Percentiles rank a stretch among this genome's conserved stretches.
phyloP scores from a whole-genome alignment of 2,113 vertebrate species.

The Peucedramus taeniatus region DNA sequence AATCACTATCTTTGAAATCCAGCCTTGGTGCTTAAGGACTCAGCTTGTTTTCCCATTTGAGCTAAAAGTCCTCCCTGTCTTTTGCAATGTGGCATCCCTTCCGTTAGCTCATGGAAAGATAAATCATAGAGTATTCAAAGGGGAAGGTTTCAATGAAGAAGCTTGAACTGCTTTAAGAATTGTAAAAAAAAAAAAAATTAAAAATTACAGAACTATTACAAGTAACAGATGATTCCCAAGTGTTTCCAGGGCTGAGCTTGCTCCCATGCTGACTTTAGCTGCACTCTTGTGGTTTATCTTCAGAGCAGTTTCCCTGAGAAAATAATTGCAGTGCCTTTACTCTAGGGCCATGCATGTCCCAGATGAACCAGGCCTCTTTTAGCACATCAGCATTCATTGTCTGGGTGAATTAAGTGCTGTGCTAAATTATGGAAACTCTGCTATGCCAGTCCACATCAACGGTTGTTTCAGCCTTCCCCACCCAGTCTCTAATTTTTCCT shows the following conservation, averaged over 20 bases:
- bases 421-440: conserved; percentile 47
- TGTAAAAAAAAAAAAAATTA: not conserved
- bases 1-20: not conserved
- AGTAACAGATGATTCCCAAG: conserved; percentile 47
- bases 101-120: conserved; percentile 6
- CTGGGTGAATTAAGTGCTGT: conserved; percentile 56
- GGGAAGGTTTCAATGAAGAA: conserved; percentile 48
- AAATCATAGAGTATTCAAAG: conserved; percentile 8
- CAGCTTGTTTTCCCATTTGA: not conserved
- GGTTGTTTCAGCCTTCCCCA: not conserved
- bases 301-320: conserved; percentile 69
- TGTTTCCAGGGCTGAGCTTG: conserved; percentile 40
- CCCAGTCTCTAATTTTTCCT: not conserved
- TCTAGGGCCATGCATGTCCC: conserved; percentile 61
- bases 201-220: conserved; percentile 29
- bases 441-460: conserved; percentile 31
- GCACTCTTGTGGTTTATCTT: conserved; percentile 64
- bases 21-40: not conserved
- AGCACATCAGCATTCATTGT: conserved; percentile 66
- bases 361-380: conserved; percentile 59
- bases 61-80: not conserved
- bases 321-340: conserved; percentile 40
- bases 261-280: conserved; percentile 54
- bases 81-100: conserved; percentile 1
- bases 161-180: conserved; percentile 28